Evolutionary conservation across 2,888 invertebrate species (phyloP).

Genomic region (Biston stratarius): DNA sequence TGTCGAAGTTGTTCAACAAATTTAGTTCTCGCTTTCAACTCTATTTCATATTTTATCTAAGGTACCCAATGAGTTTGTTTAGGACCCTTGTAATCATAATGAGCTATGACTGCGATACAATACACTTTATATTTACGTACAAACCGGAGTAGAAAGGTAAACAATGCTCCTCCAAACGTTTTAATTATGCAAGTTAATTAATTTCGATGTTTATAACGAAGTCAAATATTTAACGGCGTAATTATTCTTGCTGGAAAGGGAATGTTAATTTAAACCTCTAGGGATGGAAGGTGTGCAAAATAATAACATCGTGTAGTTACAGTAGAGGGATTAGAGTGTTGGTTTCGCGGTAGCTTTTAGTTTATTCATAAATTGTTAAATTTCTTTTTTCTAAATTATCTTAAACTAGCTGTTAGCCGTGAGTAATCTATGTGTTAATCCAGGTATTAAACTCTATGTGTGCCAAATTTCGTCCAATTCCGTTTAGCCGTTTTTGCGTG

Average conservation of each 20-base stretch:
- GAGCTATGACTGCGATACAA: conserved; percentile 3
- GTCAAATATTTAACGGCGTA: conserved; percentile 23
- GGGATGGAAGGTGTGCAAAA: conserved; percentile 8
- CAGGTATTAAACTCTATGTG: too few species aligned
- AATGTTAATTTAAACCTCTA: conserved; percentile 24
- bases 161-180: conserved; percentile 25
- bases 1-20: too few species aligned
- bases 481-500: too few species aligned
- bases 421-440: too few species aligned
- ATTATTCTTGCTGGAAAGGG: conserved; percentile 19
- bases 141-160: conserved; percentile 20
- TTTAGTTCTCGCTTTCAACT: neutral
- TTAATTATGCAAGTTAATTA: conserved; percentile 44
- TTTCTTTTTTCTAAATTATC: too few species aligned
- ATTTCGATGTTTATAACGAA: conserved; percentile 41
- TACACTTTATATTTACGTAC: conserved; percentile 10
- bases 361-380: neutral
- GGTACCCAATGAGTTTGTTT: neutral
- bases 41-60: neutral
- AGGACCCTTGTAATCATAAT: conserved; percentile 3
- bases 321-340: neutral
- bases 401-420: too few species aligned
- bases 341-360: neutral
- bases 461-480: too few species aligned
- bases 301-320: conserved; percentile 9